phyloP scores from a whole-genome alignment of 2,113 vertebrate genomes.

The Holacanthus passer region DNA sequence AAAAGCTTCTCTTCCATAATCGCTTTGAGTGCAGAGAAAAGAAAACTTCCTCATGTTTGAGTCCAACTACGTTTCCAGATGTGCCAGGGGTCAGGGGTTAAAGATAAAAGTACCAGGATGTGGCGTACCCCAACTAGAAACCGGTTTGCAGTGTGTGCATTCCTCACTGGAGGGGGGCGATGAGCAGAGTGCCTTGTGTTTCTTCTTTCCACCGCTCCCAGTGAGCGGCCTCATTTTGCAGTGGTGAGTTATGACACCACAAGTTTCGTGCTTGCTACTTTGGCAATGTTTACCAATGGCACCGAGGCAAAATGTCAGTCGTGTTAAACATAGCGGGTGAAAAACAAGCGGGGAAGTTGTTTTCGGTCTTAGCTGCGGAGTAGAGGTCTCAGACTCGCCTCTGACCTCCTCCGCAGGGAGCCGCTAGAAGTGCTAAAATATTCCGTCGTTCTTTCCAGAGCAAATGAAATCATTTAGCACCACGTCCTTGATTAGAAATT shows the following conservation, averaged over 20 bases:
- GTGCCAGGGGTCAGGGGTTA: slow-evolving; percentile 91
- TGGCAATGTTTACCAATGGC: slow-evolving; percentile 83
- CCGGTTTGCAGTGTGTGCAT: slow-evolving; percentile 85
- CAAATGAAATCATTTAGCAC: slow-evolving; percentile 55
- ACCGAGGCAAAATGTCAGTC: slow-evolving; percentile 80
- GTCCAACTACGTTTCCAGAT: slow-evolving; percentile 97
- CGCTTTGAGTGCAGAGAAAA: slow-evolving; percentile 87
- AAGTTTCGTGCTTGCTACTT: slow-evolving; percentile 82
- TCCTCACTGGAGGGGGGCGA: slow-evolving; percentile 88
- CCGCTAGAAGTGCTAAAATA: slow-evolving; percentile 61
- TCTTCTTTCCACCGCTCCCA: slow-evolving; percentile 85
- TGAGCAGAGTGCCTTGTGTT: slow-evolving; percentile 85
- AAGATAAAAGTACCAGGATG: slow-evolving; percentile 97
- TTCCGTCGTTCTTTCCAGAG: slow-evolving; percentile 53
- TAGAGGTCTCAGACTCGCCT: slow-evolving; percentile 49
- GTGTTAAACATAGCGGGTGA: slow-evolving; percentile 78
- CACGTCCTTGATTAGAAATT: slow-evolving; percentile 53
- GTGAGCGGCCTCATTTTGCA: slow-evolving; percentile 88
- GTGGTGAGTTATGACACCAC: slow-evolving; percentile 88
- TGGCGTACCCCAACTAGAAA: slow-evolving; percentile 85
- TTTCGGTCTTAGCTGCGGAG: slow-evolving; percentile 50
- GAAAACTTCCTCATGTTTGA: slow-evolving; percentile 92
- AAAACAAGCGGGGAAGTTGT: slow-evolving; percentile 77
- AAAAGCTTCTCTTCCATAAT: slow-evolving; percentile 81
- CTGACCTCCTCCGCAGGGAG: slow-evolving; percentile 47